Conservation (phyloP, 2,888 invertebrate species). For the Notocelia uddmanniana region DNA sequence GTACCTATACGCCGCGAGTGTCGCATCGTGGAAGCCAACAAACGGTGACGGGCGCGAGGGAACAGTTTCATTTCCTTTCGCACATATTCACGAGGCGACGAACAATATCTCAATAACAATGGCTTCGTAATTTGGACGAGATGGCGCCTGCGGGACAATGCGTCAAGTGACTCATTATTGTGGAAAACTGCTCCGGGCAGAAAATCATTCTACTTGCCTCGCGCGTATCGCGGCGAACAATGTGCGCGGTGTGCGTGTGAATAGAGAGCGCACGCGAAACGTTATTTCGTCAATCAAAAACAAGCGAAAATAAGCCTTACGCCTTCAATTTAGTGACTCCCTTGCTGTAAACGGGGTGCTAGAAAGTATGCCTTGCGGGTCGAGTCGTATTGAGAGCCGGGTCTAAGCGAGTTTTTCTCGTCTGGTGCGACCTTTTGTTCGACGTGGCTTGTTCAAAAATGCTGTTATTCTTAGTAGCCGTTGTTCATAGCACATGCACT, state of each 20-base stretch:
- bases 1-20: conserved; percentile 48
- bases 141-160: conserved; percentile 76
- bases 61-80: conserved; percentile 81
- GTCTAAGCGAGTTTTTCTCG: conserved; percentile 51
- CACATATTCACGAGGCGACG: conserved; percentile 79
- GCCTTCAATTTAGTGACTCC: conserved; percentile 10
- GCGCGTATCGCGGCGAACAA: conserved; percentile 61
- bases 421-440: conserved; percentile 55
- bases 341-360: not conserved
- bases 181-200: conserved; percentile 74
- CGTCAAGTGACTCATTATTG: conserved; percentile 82
- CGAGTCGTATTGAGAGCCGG: conserved; percentile 44
- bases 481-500: conserved; percentile 53
- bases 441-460: conserved; percentile 46
- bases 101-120: conserved; percentile 82
- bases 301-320: conserved; percentile 14
- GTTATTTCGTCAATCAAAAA: conserved; percentile 17
- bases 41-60: conserved; percentile 67
- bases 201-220: conserved; percentile 69
- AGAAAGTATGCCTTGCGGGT: conserved; percentile 21
- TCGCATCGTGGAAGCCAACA: conserved; percentile 61
- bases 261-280: conserved; percentile 51
- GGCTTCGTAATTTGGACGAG: conserved; percentile 79
- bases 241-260: conserved; percentile 66
- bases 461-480: conserved; percentile 54